Percentiles rank a stretch among this genome's conserved stretches.
These are phyloP conservation scores for Petroica traversi DNA, from an alignment of 2,113 vertebrate species.

Conservation along the genomic window DNA sequence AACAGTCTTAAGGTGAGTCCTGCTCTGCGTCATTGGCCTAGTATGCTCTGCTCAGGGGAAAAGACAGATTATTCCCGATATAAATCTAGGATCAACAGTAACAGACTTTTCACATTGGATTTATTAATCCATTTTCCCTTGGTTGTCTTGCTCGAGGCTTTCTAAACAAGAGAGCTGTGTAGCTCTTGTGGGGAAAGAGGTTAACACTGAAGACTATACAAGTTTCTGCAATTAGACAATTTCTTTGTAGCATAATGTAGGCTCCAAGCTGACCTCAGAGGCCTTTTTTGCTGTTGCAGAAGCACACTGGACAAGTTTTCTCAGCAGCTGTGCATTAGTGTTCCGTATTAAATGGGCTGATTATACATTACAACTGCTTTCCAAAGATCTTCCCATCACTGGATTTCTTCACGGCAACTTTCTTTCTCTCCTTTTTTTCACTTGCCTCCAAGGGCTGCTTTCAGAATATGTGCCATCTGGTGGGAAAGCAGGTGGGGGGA, in stretches of 20 bases:
- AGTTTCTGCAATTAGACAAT: conserved; percentile 57
- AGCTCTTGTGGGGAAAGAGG: background rate
- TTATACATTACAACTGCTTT: conserved; percentile 43
- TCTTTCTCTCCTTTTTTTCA: background rate
- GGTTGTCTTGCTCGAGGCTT: background rate
- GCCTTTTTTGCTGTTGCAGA: conserved; percentile 9
- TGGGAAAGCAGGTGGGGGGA: conserved; percentile 21
- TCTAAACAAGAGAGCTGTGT: background rate
- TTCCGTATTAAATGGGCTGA: conserved; percentile 35
- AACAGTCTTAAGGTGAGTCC: background rate
- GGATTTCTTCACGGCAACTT: background rate
- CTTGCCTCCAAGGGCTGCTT: background rate
- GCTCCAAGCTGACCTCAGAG: conserved; percentile 38
- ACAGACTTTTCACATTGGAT: background rate
- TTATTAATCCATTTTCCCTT: background rate
- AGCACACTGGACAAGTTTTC: conserved; percentile 44
- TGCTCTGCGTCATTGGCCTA: background rate
- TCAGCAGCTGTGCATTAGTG: conserved; percentile 55
- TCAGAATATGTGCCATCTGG: background rate
- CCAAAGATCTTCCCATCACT: conserved; percentile 9
- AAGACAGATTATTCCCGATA: background rate
- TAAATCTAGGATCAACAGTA: background rate
- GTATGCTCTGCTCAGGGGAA: background rate
- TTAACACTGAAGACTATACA: background rate
- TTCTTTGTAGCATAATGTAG: background rate